Evolutionary conservation across 2,888 invertebrate species (phyloP), one percentile per base, ranked within the genome.

Genomic region (Ceriagrion tenellum): DNA sequence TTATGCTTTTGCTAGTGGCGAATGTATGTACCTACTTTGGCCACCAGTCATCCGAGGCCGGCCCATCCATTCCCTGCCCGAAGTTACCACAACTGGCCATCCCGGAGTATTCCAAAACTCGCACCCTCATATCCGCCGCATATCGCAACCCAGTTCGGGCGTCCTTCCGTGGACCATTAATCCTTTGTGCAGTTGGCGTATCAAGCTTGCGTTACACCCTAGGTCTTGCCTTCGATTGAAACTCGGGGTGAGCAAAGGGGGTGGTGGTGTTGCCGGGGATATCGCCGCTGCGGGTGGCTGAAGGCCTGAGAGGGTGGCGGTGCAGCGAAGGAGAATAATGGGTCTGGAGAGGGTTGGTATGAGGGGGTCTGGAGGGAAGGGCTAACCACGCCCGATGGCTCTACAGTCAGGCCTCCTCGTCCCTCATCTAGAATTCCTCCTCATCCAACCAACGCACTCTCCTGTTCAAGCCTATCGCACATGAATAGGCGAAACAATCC

Each of bases 171-270:
- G 89, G 89, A 55, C 89, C 55, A 89, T 89, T 89, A 89, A 89
- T 89, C 89, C 89, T 89, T 89, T 55, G 89, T 89, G 89, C 55
- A 47, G 89, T 55, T 89, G 89, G 55, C 89, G 89, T 55, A 89
- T 47, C 89, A 89, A 55, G 47, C 55, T 89, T 55, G 23, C 89
- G 47, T 89, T 55, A 26, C 55, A 55, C 47, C 26, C 55, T 13
- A 12, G 88, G 88, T 20, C 88, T n/a, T 23, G 47, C n/a, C 89
- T 89, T 55, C 89, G 89, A 89, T 89, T 89, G 89, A 89, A 47
- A 89, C 89, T 55, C 55, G 55, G n/a, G 89, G 16, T n/a, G n/a
- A 88, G 88, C 4, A 47, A 47, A 10, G 40, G 40, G 88, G 40
- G 35, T n/a, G 89, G 89, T 47, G 89, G 55, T 12, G 26, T 47